phyloP scores from a whole-genome alignment of 2,888 invertebrate genomes.

The Candidula unifasciata region DNA sequence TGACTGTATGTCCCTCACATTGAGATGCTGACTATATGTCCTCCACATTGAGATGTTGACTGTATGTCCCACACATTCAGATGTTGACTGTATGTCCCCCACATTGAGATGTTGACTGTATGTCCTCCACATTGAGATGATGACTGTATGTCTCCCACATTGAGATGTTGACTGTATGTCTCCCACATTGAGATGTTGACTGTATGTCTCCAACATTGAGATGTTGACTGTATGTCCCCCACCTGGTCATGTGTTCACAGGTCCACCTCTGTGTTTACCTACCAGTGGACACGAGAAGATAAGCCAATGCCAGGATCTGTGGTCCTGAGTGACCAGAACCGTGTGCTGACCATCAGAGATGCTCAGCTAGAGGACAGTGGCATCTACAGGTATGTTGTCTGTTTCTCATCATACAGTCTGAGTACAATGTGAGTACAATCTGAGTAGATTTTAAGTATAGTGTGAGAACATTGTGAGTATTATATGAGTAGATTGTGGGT shows the following conservation, averaged over 20 bases:
- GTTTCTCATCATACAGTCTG: not conserved
- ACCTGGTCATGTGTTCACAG: not conserved
- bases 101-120: too few species aligned
- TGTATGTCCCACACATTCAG: too few species aligned
- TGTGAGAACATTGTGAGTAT: too few species aligned
- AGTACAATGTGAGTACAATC: too few species aligned
- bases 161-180: not conserved
- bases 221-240: not conserved
- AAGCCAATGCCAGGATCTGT: conserved; percentile 85
- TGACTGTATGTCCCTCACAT: too few species aligned
- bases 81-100: too few species aligned
- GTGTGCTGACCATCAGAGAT: conserved; percentile 90
- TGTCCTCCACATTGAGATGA: too few species aligned
- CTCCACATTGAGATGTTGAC: too few species aligned
- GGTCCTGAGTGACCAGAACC: conserved; percentile 86
- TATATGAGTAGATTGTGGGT: not conserved
- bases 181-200: too few species aligned
- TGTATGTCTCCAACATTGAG: not conserved
- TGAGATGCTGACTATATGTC: too few species aligned
- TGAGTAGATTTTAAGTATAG: too few species aligned
- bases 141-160: too few species aligned
- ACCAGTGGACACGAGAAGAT: conserved; percentile 64
- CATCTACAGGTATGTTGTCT: conserved; percentile 86
- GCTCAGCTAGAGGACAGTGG: conserved; percentile 95
- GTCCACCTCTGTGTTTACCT: conserved; percentile 60